Conservation (phyloP, 2,797 vertebrate species). For the Esox lucius region DNA sequence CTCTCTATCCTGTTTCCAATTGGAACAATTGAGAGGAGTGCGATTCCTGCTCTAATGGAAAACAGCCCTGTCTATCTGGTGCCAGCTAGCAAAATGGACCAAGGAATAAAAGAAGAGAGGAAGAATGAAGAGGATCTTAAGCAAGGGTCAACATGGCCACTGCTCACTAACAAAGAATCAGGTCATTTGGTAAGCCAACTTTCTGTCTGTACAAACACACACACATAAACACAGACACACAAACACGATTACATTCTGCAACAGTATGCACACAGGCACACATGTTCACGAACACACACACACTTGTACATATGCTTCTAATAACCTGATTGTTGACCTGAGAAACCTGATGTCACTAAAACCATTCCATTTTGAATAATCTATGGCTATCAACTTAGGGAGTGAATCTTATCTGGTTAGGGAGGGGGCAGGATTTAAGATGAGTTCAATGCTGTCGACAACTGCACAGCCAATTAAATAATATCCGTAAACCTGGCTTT, state of each 20-base stretch:
- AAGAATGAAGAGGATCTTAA: constrained; percentile 39
- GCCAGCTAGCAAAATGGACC: constrained; percentile 43
- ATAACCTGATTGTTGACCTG: neutral
- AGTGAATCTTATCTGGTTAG: too few relatives aligned
- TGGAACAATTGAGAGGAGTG: constrained; percentile 51
- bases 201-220: neutral
- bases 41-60: constrained; percentile 67
- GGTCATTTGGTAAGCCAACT: constrained; percentile 4
- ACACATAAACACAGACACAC: neutral
- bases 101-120: constrained; percentile 24
- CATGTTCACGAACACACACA: neutral
- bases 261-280: neutral
- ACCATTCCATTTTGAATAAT: too few relatives aligned
- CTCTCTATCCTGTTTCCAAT: constrained; percentile 63
- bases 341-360: neutral
- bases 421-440: too few relatives aligned
- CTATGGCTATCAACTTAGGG: neutral
- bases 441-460: too few relatives aligned
- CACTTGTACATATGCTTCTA: neutral
- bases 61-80: constrained; percentile 53
- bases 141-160: constrained; percentile 40
- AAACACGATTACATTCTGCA: neutral
- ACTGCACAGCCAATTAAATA: too few relatives aligned
- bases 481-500: too few relatives aligned
- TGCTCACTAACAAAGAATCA: constrained; percentile 16